Percentiles rank a stretch among this genome's conserved stretches.
phyloP scores from a whole-genome alignment of 2,888 invertebrate genomes.

The Oxyscelio sp. region DNA sequence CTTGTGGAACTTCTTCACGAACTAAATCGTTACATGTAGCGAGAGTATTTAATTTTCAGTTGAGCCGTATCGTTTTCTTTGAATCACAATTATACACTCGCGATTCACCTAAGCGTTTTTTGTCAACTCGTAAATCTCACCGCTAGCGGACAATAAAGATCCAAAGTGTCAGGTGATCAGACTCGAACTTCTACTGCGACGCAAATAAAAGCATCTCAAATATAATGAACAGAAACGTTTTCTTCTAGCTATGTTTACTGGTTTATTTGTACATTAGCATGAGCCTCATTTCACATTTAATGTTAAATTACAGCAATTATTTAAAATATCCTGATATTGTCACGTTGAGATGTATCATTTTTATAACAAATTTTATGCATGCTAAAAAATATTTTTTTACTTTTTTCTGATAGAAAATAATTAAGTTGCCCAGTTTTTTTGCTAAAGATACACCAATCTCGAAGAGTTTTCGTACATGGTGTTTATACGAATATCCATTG shows the following conservation, averaged over 20 bases:
- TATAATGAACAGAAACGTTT: conserved; percentile 8
- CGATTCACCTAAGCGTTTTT: conserved; percentile 30
- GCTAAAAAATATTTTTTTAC: too few species aligned
- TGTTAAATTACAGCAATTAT: background rate
- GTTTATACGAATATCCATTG: too few species aligned
- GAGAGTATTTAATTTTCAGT: conserved; percentile 1
- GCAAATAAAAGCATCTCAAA: conserved; percentile 31
- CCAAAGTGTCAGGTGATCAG: conserved; percentile 40
- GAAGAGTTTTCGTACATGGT: too few species aligned
- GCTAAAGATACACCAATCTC: too few species aligned
- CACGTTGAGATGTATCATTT: too few species aligned
- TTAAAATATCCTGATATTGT: background rate
- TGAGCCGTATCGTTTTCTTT: background rate
- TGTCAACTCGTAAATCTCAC: conserved; percentile 47
- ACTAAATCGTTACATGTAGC: background rate
- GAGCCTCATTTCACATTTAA: background rate
- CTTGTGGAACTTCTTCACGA: background rate
- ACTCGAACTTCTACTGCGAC: conserved; percentile 19
- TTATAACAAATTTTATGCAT: too few species aligned
- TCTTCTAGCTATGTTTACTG: background rate
- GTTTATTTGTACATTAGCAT: background rate
- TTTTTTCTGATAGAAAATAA: too few species aligned
- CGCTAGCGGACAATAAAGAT: conserved; percentile 41
- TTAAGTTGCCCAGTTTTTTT: too few species aligned
- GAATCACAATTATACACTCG: conserved; percentile 40